phyloP scores from a whole-genome alignment of 2,113 vertebrate genomes.

The Entomyzon cyanotis region DNA sequence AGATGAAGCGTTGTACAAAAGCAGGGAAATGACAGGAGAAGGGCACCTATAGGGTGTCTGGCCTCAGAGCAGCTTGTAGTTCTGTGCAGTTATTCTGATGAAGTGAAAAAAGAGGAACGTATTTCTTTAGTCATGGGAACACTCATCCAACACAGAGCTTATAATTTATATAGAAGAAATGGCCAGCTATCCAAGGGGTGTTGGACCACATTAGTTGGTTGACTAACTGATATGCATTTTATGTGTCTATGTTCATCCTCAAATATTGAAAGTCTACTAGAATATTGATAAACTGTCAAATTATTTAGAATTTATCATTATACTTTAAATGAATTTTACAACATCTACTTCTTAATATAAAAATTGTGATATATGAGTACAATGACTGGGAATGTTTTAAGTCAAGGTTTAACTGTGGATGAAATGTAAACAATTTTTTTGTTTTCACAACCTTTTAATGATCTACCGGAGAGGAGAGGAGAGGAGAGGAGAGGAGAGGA shows the following conservation, averaged over 20 bases:
- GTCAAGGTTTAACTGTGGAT: neutral
- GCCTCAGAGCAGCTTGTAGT: neutral
- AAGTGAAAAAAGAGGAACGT: neutral
- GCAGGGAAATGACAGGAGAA: neutral
- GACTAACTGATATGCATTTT: neutral
- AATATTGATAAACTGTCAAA: neutral
- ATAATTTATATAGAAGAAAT: neutral
- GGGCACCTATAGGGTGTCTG: neutral
- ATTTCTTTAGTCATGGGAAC: neutral
- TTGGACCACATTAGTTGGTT: neutral
- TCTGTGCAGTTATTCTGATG: neutral
- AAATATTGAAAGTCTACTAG: neutral
- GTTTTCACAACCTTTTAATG: neutral
- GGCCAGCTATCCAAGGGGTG: neutral
- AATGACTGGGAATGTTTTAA: neutral
- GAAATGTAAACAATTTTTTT: neutral
- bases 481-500: too few species aligned
- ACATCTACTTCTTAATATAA: neutral
- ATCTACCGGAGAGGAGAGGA: neutral
- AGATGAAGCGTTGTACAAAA: neutral
- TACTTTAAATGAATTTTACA: neutral
- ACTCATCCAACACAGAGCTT: neutral
- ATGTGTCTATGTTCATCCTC: neutral
- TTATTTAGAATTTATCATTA: neutral
- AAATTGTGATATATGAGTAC: neutral